Base-by-base conservation (phyloP, 2,113 vertebrate species). In the Xiphophorus maculatus region DNA sequence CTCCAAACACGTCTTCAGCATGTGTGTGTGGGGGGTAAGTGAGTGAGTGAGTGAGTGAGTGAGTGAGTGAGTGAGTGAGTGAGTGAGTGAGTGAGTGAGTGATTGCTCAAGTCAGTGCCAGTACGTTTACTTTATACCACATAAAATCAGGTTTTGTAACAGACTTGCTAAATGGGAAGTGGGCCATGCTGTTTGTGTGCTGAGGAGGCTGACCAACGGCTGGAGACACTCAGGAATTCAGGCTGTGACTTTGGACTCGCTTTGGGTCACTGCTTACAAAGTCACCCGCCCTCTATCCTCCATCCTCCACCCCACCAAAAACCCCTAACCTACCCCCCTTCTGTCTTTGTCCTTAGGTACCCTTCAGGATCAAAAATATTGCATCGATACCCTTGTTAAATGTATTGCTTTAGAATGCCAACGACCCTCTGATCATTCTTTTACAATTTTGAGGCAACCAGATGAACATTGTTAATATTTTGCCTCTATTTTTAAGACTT, bases 211-310 rank as follows among this genome's bases (percentile, higher is more conserved):
- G 79, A 76, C 83, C 87, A 58, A 71, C 71, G 77, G 80, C 60
- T 62, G 9, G 77, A 90, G 86, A 92, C 84, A 54, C 74, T 81
- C 54, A 86, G 92, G 93, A 93, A 93, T 94, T 87, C 86, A 76
- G 84, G 81, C 66, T 90, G 82, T 82, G 86, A 88, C 83, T 85
- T 83, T 85, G 80, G 83, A 86, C 85, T 92, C 69, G 70, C 88
- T 91, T 80, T 90, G 80, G 93, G 93, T 94, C 93, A 93, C 84
- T 93, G 92, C 89, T 68, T 92, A 84, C 73, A 80, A 90, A 85
- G 91, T 93, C 89, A 86, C 54, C 71, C 77, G 44, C 72, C 54
- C 71, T 11, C 44, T 37, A 37, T 37, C 35, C 35, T 37, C 35
- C 35, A 37, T 10, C 35, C 10, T 37, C 9, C 35, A 25, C 58